phyloP scores from a whole-genome alignment of 1,140 invertebrate genomes.

The Luehdorfia chinensis region DNA sequence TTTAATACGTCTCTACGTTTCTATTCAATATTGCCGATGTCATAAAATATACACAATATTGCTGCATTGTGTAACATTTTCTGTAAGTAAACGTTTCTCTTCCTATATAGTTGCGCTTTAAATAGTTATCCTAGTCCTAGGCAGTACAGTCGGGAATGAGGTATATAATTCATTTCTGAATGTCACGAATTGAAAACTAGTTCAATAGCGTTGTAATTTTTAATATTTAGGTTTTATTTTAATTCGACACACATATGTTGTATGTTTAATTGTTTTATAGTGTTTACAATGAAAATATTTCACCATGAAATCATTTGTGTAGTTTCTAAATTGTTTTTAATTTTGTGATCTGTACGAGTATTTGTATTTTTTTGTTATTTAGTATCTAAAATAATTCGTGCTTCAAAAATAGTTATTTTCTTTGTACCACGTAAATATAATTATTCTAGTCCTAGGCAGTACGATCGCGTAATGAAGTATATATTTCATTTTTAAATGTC shows the following conservation, averaged over 20 bases:
- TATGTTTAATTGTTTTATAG: background rate
- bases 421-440: no score
- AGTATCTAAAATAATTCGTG: no score
- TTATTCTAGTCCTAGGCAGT: no score
- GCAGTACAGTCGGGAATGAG: no score
- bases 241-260: background rate
- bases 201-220: background rate
- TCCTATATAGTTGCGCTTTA: background rate
- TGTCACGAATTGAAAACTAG: background rate
- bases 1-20: conserved; percentile 11
- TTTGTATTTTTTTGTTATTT: no score
- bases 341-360: no score
- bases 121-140: no score
- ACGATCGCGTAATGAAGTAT: background rate
- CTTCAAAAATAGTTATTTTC: no score
- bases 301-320: no score
- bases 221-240: background rate
- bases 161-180: background rate
- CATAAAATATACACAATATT: background rate
- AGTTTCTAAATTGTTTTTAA: no score
- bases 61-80: background rate
- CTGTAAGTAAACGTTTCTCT: background rate
- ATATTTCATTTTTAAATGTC: background rate
- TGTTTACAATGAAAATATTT: no score
- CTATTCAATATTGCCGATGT: conserved; percentile 13